A percentile compares a stretch with the other conserved stretches of the same genome.
Evolutionary conservation across 2,797 vertebrate species (phyloP).

Genomic region (Sebastiscus albofasciatus): DNA sequence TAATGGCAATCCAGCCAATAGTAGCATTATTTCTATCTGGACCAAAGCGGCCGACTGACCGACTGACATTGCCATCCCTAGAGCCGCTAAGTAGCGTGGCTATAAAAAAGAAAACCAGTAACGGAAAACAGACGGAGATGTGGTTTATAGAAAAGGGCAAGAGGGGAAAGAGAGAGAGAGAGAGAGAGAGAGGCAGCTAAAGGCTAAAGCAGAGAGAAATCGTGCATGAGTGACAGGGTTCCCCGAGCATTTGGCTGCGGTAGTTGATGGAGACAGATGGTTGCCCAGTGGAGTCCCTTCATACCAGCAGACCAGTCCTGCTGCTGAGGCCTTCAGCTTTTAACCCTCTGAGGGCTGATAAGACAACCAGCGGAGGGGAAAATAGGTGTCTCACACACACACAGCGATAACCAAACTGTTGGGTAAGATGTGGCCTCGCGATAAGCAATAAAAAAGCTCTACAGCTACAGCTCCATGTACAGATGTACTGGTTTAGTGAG

Average conservation of each 20-base stretch:
- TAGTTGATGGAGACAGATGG: conserved; percentile 68
- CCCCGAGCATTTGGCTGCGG: conserved; percentile 50
- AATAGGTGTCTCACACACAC: conserved; percentile 10
- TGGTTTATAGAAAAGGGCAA: conserved; percentile 5
- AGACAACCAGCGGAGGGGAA: conserved; percentile 40
- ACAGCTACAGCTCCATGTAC: neutral
- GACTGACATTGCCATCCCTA: neutral
- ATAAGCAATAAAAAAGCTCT: conserved; percentile 1
- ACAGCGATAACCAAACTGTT: neutral
- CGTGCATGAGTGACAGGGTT: conserved; percentile 54
- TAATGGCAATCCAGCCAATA: neutral
- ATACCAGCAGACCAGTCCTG: conserved; percentile 56
- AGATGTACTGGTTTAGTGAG: neutral
- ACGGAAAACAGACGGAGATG: conserved; percentile 25
- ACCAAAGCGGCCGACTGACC: neutral
- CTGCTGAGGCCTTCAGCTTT: conserved; percentile 63
- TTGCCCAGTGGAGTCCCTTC: conserved; percentile 64
- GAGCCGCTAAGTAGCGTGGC: neutral
- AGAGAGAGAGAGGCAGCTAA: conserved; percentile 2
- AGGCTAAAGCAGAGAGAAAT: conserved; percentile 44
- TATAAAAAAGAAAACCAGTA: neutral
- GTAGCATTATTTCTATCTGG: neutral
- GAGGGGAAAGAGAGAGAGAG: neutral
- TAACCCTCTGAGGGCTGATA: conserved; percentile 62
- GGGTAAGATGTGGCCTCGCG: neutral